Conservation (phyloP, 2,113 vertebrate genomes). For the Chitala chitala region DNA sequence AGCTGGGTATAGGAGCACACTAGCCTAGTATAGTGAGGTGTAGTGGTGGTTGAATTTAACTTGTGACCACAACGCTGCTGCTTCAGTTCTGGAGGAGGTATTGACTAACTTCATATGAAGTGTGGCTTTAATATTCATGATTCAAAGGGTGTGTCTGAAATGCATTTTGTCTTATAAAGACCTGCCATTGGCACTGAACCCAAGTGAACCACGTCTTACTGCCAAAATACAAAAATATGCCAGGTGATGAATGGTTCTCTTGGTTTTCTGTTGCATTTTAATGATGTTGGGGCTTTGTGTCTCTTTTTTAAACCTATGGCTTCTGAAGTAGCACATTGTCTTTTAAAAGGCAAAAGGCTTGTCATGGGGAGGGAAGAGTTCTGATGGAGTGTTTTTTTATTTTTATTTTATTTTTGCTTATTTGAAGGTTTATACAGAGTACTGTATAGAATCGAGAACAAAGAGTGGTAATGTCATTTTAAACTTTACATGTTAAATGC, state of each 20-base stretch:
- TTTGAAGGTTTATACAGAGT: too few species aligned
- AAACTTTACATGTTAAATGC: too few species aligned
- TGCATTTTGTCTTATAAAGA: constrained; percentile 16
- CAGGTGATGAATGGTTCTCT: background rate
- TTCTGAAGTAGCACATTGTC: background rate
- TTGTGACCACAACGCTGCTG: background rate
- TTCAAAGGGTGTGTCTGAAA: background rate
- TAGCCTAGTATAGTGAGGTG: background rate
- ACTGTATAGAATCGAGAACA: too few species aligned
- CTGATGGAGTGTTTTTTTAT: too few species aligned
- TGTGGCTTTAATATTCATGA: background rate
- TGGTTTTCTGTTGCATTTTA: background rate
- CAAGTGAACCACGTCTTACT: background rate
- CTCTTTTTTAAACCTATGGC: background rate
- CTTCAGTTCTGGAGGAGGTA: background rate
- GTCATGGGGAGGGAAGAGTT: too few species aligned
- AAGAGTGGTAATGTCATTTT: too few species aligned
- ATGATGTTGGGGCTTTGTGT: background rate
- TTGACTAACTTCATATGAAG: background rate
- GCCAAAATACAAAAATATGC: background rate
- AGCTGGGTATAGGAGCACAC: background rate
- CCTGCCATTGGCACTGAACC: background rate
- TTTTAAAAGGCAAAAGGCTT: background rate
- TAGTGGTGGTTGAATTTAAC: background rate
- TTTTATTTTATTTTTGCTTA: too few species aligned